Percentiles rank a stretch among this genome's conserved stretches.
These are phyloP conservation scores for Glaucopsyche alexis DNA, from an alignment of 2,888 invertebrate genomes.

Conservation along the genomic window DNA sequence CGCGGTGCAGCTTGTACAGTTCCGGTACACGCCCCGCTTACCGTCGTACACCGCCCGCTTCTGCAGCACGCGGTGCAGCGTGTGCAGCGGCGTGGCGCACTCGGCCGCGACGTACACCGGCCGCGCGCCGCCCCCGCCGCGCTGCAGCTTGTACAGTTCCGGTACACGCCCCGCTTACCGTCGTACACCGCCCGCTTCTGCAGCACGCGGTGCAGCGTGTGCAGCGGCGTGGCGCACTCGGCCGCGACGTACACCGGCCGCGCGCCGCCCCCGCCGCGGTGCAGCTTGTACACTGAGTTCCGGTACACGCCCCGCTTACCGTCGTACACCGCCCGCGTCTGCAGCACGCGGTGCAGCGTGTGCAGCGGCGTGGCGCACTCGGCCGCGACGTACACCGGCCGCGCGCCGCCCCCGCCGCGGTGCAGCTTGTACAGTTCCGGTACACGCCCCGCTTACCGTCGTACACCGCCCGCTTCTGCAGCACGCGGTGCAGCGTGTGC, in stretches of 20 bases:
- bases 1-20: slow-evolving; percentile 79
- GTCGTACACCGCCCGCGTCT: slow-evolving; percentile 80
- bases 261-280: slow-evolving; percentile 40
- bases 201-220: slow-evolving; percentile 76
- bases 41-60: slow-evolving; percentile 82
- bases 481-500: slow-evolving; percentile 76
- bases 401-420: slow-evolving; percentile 38
- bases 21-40: slow-evolving; percentile 77
- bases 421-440: slow-evolving; percentile 81
- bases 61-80: slow-evolving; percentile 69
- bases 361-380: slow-evolving; percentile 84
- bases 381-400: slow-evolving; percentile 69
- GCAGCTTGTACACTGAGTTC: slow-evolving; percentile 82
- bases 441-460: slow-evolving; percentile 76
- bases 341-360: slow-evolving; percentile 74
- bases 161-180: slow-evolving; percentile 76
- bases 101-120: slow-evolving; percentile 77
- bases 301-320: slow-evolving; percentile 76
- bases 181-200: slow-evolving; percentile 80
- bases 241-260: slow-evolving; percentile 69
- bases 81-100: slow-evolving; percentile 83
- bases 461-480: slow-evolving; percentile 79
- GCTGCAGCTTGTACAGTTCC: slow-evolving; percentile 81
- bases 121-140: slow-evolving; percentile 36
- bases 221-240: slow-evolving; percentile 83